Percentiles rank a stretch among this genome's conserved stretches.
Evolutionary conservation across 2,888 invertebrate genomes (phyloP).

Genomic region (Lobophora halterata): DNA sequence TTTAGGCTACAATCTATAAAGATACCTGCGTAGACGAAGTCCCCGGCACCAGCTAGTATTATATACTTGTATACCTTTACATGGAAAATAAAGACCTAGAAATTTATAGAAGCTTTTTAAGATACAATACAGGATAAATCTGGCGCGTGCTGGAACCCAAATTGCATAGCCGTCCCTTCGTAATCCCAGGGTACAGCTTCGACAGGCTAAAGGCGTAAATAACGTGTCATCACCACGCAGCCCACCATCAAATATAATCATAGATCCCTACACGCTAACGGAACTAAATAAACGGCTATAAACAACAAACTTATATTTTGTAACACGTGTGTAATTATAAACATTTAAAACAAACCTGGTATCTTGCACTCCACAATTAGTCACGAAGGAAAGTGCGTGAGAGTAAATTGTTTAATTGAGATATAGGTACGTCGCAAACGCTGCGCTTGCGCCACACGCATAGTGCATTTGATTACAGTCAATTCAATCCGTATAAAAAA

Average conservation of each 20-base stretch:
- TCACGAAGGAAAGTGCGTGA: constrained; percentile 62
- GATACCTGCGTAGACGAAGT: too few relatives aligned
- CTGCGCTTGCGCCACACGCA: constrained; percentile 51
- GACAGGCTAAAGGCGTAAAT: constrained; percentile 37
- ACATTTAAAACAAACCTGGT: constrained; percentile 50
- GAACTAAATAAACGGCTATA: constrained; percentile 19
- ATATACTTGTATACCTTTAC: too few relatives aligned
- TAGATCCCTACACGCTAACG: constrained; percentile 12
- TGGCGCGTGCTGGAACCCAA: neutral
- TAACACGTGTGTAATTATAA: constrained; percentile 45
- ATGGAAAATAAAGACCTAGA: too few relatives aligned
- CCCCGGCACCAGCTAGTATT: too few relatives aligned
- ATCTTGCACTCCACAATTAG: constrained; percentile 50
- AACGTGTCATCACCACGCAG: constrained; percentile 38
- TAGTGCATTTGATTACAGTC: constrained; percentile 20
- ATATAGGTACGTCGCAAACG: constrained; percentile 51
- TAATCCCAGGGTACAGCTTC: constrained; percentile 5
- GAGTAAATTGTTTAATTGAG: constrained; percentile 70
- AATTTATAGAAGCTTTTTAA: too few relatives aligned
- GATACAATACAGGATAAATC: neutral
- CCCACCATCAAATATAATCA: constrained; percentile 32
- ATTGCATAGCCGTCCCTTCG: constrained; percentile 4
- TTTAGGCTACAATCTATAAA: too few relatives aligned
- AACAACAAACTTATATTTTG: constrained; percentile 27
- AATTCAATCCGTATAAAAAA: constrained; percentile 3